phyloP scores from a whole-genome alignment of 2,797 vertebrate genomes.

The Vespertilio murinus region DNA sequence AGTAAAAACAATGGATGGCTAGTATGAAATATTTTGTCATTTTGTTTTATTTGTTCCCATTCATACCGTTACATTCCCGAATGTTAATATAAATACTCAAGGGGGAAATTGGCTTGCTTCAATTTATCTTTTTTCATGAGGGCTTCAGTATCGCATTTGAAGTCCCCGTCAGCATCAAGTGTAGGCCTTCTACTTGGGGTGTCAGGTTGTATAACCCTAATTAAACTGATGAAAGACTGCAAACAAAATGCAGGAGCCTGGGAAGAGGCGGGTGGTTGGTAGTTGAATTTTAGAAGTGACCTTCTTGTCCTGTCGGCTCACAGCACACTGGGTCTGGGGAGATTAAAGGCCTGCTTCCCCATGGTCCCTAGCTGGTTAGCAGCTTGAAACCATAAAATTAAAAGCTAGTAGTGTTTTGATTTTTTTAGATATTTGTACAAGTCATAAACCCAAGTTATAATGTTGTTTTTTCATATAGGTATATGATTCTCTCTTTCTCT shows the following conservation, averaged over 20 bases:
- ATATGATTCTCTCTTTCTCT: not conserved
- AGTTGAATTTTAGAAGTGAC: constrained; percentile 41
- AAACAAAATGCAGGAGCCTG: constrained; percentile 18
- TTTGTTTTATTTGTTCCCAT: not conserved
- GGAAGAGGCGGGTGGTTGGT: not conserved
- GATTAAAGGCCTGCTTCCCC: not conserved
- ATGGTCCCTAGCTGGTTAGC: not conserved
- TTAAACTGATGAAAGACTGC: constrained; percentile 34
- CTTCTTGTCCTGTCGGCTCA: not conserved
- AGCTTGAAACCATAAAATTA: not conserved
- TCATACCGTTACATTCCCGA: not conserved
- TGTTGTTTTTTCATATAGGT: not conserved
- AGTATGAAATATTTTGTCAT: not conserved
- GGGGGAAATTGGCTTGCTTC: not conserved
- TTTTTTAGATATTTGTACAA: not conserved
- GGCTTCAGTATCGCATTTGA: not conserved
- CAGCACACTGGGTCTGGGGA: not conserved
- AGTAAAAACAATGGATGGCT: not conserved
- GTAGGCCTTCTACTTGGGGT: not conserved
- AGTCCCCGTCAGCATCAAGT: not conserved
- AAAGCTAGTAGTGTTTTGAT: constrained; percentile 21
- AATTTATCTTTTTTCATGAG: not conserved
- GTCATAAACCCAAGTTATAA: constrained; percentile 5
- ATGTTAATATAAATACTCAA: not conserved
- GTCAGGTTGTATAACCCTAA: constrained; percentile 2